phyloP scores from a whole-genome alignment of 2,888 invertebrate species.

The Corbicula japonica region DNA sequence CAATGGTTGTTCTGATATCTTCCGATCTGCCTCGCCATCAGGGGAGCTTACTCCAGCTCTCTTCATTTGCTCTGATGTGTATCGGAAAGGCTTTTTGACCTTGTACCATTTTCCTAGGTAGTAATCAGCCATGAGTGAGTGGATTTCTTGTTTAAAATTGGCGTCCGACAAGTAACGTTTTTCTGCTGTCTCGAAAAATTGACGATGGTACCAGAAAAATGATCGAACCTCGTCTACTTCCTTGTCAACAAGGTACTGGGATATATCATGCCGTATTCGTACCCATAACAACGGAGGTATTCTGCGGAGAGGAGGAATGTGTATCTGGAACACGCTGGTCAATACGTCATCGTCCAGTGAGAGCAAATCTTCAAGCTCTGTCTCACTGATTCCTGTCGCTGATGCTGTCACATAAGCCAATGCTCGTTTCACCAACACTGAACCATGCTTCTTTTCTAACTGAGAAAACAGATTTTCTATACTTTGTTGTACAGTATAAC shows the following conservation, averaged over 20 bases:
- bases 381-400: constrained; percentile 78
- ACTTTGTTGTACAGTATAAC: constrained; percentile 76
- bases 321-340: constrained; percentile 77
- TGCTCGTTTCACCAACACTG: constrained; percentile 74
- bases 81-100: constrained; percentile 80
- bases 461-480: constrained; percentile 79
- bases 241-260: constrained; percentile 80
- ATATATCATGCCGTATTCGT: constrained; percentile 76
- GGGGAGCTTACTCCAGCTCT: constrained; percentile 65
- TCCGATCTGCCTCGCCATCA: constrained; percentile 79
- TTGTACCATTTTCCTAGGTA: constrained; percentile 83
- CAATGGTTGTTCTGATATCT: constrained; percentile 82
- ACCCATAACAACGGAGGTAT: constrained; percentile 83
- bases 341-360: constrained; percentile 82
- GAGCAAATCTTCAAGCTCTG: constrained; percentile 83
- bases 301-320: constrained; percentile 82
- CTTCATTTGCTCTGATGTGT: constrained; percentile 69
- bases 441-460: constrained; percentile 81
- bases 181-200: constrained; percentile 80
- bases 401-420: constrained; percentile 82
- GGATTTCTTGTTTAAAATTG: constrained; percentile 71
- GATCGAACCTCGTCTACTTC: constrained; percentile 81
- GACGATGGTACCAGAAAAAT: constrained; percentile 83
- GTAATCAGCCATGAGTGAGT: constrained; percentile 82
- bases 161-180: constrained; percentile 71